Evolutionary conservation across 1,140 invertebrate genomes (phyloP).

Genomic region (Octopus sinensis): DNA sequence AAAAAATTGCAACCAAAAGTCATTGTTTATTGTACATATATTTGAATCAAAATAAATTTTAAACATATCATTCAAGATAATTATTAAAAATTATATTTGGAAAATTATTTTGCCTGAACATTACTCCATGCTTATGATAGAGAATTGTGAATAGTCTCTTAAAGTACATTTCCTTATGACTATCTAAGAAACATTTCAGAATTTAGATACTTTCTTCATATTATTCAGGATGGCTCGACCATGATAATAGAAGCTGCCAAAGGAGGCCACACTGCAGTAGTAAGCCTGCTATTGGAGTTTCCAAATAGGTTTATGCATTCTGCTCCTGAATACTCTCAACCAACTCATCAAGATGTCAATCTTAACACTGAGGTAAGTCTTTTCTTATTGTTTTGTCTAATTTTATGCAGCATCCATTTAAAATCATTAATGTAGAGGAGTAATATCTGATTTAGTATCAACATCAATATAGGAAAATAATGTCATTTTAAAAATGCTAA

Average conservation of each 20-base stretch:
- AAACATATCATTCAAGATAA: neutral
- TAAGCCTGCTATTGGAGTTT: slow-evolving; percentile 90
- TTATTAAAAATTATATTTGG: too few species aligned
- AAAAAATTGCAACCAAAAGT: neutral
- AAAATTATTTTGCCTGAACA: too few species aligned
- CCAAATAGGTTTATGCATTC: slow-evolving; percentile 65
- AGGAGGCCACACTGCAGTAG: slow-evolving; percentile 92
- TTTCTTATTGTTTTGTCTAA: neutral
- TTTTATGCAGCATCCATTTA: neutral
- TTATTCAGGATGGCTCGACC: slow-evolving; percentile 84
- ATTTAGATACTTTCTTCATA: slow-evolving; percentile 1
- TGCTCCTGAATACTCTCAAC: slow-evolving; percentile 53
- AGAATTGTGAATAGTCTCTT: too few species aligned
- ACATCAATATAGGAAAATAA: too few species aligned
- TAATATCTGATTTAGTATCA: too few species aligned
- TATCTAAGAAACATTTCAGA: too few species aligned
- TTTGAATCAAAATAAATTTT: neutral
- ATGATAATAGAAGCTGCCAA: slow-evolving; percentile 98
- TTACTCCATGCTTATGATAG: too few species aligned
- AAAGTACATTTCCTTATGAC: too few species aligned
- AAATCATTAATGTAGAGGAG: too few species aligned
- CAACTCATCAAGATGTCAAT: slow-evolving; percentile 26
- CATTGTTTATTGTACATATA: neutral
- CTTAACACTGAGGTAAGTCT: neutral
- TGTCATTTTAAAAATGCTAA: too few species aligned